A percentile compares a stretch with the other conserved stretches of the same genome.
Conservation (phyloP, 2,113 vertebrate species). For the Astatoreochromis straeleni region DNA sequence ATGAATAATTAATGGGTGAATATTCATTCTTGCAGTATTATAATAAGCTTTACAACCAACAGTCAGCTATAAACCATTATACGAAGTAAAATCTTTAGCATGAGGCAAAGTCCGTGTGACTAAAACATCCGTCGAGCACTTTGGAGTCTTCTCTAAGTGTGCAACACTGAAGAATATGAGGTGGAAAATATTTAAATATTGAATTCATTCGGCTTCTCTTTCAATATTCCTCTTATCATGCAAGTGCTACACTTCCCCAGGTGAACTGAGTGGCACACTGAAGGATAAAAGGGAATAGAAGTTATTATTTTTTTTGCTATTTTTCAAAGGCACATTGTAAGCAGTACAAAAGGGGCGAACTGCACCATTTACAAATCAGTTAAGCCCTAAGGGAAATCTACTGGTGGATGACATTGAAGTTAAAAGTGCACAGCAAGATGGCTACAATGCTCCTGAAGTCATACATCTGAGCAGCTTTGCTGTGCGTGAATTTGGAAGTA, state of each 20-base stretch:
- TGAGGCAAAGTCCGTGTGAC: neutral
- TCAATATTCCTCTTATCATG: slow-evolving; percentile 60
- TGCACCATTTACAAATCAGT: slow-evolving; percentile 61
- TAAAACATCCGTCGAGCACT: neutral
- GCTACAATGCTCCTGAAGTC: slow-evolving; percentile 31
- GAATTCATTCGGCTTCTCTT: slow-evolving; percentile 36
- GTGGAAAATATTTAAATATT: slow-evolving; percentile 40
- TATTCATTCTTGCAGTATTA: neutral
- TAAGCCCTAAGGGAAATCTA: slow-evolving; percentile 55
- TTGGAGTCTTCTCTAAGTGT: neutral
- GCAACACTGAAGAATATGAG: neutral
- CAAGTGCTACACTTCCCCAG: slow-evolving; percentile 58
- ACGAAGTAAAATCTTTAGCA: neutral
- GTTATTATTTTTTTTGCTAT: slow-evolving; percentile 42
- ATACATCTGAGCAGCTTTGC: slow-evolving; percentile 12
- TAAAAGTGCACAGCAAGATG: slow-evolving; percentile 48
- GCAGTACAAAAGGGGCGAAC: slow-evolving; percentile 54
- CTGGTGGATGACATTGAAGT: slow-evolving; percentile 69
- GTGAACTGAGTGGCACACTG: slow-evolving; percentile 41
- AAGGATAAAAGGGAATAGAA: slow-evolving; percentile 62
- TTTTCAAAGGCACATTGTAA: slow-evolving; percentile 66
- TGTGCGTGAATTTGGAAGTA: slow-evolving; percentile 6
- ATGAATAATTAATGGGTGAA: slow-evolving; percentile 28
- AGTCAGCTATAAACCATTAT: neutral
- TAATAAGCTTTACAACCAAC: neutral